phyloP scores from a whole-genome alignment of 2,888 invertebrate species.

The Cynaeus angustus region DNA sequence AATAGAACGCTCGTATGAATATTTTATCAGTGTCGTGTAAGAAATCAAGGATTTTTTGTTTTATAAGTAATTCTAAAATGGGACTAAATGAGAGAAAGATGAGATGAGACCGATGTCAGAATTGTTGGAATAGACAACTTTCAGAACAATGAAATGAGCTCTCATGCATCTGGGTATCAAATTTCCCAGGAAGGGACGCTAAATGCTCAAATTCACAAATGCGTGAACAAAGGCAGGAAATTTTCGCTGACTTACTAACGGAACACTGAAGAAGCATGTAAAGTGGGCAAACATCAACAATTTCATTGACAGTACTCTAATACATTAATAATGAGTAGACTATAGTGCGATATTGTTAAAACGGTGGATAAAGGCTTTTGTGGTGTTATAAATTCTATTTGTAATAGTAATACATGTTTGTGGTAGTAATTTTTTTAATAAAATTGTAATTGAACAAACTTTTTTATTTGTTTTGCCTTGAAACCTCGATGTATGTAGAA shows the following conservation, averaged over 20 bases:
- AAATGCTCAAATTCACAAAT: slow-evolving; percentile 1
- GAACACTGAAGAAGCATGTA: not conserved
- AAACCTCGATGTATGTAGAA: no score
- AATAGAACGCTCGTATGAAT: slow-evolving; percentile 17
- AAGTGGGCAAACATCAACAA: no score
- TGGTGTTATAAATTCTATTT: no score
- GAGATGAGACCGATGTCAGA: not conserved
- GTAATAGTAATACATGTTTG: no score
- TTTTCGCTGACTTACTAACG: slow-evolving; percentile 1
- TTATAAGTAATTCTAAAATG: not conserved
- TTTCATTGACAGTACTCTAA: no score
- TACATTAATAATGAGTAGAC: no score
- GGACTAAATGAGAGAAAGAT: not conserved
- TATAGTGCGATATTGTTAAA: no score
- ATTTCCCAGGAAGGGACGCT: slow-evolving; percentile 5
- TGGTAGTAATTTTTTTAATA: no score
- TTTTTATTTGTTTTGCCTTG: no score
- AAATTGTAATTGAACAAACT: no score
- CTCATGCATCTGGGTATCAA: slow-evolving; percentile 4
- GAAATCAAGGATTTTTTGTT: slow-evolving; percentile 32
- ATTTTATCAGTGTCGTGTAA: slow-evolving; percentile 22
- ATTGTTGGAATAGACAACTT: slow-evolving; percentile 3
- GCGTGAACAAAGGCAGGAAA: slow-evolving; percentile 7
- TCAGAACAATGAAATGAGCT: slow-evolving; percentile 7
- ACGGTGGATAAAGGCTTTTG: no score